A percentile compares a stretch with the other conserved stretches of the same genome.
phyloP scores from a whole-genome alignment of 2,113 vertebrate species.

The Mesembrinibis cayennensis region DNA sequence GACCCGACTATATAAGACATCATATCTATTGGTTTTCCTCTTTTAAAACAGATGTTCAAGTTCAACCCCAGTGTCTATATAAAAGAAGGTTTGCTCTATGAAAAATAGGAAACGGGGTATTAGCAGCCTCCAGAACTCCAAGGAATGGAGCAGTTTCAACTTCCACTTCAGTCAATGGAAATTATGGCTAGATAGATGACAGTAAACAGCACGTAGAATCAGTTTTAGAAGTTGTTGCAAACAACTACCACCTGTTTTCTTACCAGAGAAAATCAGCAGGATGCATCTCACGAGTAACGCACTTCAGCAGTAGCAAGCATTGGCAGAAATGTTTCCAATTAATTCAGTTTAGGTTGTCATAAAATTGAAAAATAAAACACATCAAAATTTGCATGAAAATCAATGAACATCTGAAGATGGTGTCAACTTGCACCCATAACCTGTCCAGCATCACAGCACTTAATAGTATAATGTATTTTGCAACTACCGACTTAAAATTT shows the following conservation, averaged over 20 bases:
- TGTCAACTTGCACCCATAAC: not conserved
- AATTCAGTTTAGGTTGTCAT: not conserved
- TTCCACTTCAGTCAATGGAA: not conserved
- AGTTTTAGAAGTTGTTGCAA: not conserved
- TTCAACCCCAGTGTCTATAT: not conserved
- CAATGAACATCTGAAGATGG: not conserved
- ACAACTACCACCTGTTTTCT: not conserved
- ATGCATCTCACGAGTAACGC: not conserved
- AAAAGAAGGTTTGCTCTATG: not conserved
- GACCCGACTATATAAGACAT: not conserved
- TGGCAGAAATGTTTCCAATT: not conserved
- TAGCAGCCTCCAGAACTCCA: not conserved
- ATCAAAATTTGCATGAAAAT: not conserved
- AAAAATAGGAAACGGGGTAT: not conserved
- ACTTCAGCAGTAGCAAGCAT: not conserved
- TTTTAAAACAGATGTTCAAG: not conserved
- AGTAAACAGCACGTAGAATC: not conserved
- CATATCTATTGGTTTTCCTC: not conserved
- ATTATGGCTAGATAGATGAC: not conserved
- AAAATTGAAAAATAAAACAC: not conserved
- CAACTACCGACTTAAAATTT: not conserved
- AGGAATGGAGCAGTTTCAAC: not conserved
- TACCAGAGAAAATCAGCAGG: not conserved
- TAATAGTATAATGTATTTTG: not conserved
- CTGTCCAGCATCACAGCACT: not conserved